phyloP scores from a whole-genome alignment of 2,113 vertebrate genomes.

The Meriones unguiculatus region DNA sequence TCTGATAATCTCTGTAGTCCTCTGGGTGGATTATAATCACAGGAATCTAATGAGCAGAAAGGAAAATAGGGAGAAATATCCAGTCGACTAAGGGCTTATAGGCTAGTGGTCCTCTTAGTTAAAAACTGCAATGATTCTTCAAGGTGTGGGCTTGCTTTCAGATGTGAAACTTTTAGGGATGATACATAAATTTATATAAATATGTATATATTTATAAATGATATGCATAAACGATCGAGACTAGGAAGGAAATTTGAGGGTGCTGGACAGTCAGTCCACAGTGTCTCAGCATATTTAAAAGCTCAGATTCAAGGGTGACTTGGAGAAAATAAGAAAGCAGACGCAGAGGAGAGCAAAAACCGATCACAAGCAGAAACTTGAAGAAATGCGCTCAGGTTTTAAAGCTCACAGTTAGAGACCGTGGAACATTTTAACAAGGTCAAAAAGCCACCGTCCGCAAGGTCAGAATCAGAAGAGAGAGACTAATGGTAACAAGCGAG shows the following conservation, averaged over 20 bases:
- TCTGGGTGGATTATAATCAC: neutral
- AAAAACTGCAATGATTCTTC: neutral
- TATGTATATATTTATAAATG: too few species aligned
- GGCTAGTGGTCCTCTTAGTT: neutral
- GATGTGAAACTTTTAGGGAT: neutral
- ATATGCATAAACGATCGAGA: neutral
- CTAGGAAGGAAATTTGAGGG: neutral
- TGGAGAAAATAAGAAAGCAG: slow-evolving; percentile 20
- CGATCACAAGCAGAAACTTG: neutral
- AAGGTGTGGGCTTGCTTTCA: neutral
- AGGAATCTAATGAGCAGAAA: neutral
- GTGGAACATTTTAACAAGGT: neutral
- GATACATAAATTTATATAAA: neutral
- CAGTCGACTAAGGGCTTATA: neutral
- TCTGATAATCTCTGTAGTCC: neutral
- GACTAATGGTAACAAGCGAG: slow-evolving; percentile 42
- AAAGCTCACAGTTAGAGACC: neutral
- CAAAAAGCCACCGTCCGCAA: neutral
- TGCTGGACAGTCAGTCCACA: neutral
- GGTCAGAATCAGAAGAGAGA: slow-evolving; percentile 47
- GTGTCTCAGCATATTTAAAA: slow-evolving; percentile 35
- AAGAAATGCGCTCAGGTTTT: neutral
- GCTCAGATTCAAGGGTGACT: neutral
- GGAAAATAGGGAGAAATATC: neutral
- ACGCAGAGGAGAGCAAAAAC: slow-evolving; percentile 31